Evolutionary conservation across 1,140 invertebrate genomes (phyloP), one percentile per base, ranked within the genome.

Genomic region (Doryteuthis pealeii): DNA sequence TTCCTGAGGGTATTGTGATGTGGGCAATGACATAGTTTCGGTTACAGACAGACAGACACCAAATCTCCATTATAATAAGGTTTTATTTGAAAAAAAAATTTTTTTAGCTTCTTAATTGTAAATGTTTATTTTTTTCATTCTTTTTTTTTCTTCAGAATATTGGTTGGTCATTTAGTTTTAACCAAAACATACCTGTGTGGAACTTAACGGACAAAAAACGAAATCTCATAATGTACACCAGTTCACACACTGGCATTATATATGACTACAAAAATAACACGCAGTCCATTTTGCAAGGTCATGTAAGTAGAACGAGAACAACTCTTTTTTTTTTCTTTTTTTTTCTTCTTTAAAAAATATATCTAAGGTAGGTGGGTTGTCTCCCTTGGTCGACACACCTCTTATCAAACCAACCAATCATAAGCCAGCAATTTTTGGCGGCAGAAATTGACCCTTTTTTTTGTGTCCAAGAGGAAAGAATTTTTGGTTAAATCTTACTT

Each of bases 91-190:
- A 28, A 4, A 28, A 6, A 28, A 6, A 18, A 2, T 18, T 6
- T 15, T 15, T 18, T 2, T 58, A 6, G 18, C 18, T 58, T 58
- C 15, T 58, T 28, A 58, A 4, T n/a, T 28, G 3, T 5, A 58
- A 58, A 18, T 28, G 26, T 58, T 18, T 58, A n/a, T 18, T 18
- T 28, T 28, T 58, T 3, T n/a, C 4, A 4, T 58, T 58, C 15
- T n/a, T 58, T 58, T n/a, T 18, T 18, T 4, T 18, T n/a, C 2
- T n/a, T 28, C 81, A 88, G 87, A 87, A 85, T 76, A 81, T 88
- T 49, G 78, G 86, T 18, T 88, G 87, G 87, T 87, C 87, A 43
- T 89, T 87, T 84, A 87, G 88, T 3, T 77, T 86, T 70, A 88
- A 88, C 74, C 78, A 82, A 66, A 82, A 83, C 78, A 80, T 88